These are phyloP conservation scores for Tetranychus truncatus DNA, from an alignment of 2,888 invertebrate genomes.

Conservation along the genomic window DNA sequence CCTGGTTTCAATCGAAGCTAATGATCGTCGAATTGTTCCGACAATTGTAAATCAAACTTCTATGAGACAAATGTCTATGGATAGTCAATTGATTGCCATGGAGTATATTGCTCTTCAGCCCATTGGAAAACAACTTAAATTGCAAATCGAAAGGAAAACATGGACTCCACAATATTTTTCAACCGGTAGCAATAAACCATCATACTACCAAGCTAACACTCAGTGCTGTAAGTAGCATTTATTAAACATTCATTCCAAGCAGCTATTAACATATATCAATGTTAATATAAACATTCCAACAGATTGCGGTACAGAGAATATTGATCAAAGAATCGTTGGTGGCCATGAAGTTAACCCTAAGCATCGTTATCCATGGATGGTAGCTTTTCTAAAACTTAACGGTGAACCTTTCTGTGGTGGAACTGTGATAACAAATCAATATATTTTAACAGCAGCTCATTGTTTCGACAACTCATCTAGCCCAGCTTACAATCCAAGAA, in stretches of 20 bases:
- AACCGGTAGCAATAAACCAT: neutral
- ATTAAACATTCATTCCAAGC: neutral
- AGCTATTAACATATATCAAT: neutral
- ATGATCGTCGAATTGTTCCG: neutral
- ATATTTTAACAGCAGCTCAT: constrained; percentile 14
- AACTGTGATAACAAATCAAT: constrained; percentile 11
- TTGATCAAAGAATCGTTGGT: constrained; percentile 15
- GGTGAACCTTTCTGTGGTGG: constrained; percentile 16
- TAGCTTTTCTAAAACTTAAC: neutral
- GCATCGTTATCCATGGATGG: constrained; percentile 19
- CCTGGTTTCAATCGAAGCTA: neutral
- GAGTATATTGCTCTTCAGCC: neutral
- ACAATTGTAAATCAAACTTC: neutral
- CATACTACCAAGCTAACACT: neutral
- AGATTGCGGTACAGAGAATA: constrained; percentile 17
- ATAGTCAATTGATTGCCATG: neutral
- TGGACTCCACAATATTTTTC: neutral
- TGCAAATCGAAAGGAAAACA: neutral
- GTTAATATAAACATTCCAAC: neutral
- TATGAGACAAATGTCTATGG: neutral
- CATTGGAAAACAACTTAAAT: neutral
- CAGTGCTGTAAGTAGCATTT: neutral
- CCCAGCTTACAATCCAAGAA: neutral
- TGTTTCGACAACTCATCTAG: constrained; percentile 6
- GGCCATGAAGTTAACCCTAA: constrained; percentile 15